Conservation (phyloP, 2,797 vertebrate genomes). For the Emys orbicularis region DNA sequence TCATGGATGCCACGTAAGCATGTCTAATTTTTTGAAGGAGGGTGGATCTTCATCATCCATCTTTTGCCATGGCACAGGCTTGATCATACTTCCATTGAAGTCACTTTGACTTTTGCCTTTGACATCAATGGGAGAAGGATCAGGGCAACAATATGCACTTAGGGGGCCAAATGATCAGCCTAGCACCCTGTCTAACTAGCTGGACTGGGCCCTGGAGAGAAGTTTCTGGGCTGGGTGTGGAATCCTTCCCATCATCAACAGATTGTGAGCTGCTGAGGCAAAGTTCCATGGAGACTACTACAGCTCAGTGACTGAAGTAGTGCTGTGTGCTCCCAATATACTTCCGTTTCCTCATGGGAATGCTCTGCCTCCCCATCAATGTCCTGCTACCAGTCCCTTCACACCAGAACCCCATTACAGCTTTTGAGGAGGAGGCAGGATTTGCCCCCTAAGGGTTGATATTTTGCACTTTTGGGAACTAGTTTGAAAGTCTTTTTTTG, state of each 20-base stretch:
- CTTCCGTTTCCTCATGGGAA: rapidly evolving
- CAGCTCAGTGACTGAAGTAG: rapidly evolving
- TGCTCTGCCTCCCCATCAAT: rapidly evolving
- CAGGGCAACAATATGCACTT: background rate
- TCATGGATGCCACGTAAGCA: background rate
- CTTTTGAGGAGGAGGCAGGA: background rate
- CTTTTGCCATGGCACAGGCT: background rate
- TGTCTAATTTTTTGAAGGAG: background rate
- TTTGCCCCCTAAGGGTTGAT: background rate
- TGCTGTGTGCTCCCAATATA: background rate
- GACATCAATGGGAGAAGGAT: background rate
- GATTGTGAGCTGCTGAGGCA: background rate
- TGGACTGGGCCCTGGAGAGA: background rate
- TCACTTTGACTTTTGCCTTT: background rate
- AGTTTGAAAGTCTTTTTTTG: background rate
- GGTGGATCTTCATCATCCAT: background rate
- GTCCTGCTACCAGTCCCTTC: background rate
- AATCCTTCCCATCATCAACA: background rate
- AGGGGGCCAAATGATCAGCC: background rate
- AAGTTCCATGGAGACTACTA: rapidly evolving
- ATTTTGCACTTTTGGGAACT: background rate
- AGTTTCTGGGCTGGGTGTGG: background rate
- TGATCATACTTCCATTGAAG: background rate
- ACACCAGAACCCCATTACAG: rapidly evolving
- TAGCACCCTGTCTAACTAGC: background rate